Conservation (phyloP, 2,888 invertebrate genomes). For the Pseudolycoriella hygida region DNA sequence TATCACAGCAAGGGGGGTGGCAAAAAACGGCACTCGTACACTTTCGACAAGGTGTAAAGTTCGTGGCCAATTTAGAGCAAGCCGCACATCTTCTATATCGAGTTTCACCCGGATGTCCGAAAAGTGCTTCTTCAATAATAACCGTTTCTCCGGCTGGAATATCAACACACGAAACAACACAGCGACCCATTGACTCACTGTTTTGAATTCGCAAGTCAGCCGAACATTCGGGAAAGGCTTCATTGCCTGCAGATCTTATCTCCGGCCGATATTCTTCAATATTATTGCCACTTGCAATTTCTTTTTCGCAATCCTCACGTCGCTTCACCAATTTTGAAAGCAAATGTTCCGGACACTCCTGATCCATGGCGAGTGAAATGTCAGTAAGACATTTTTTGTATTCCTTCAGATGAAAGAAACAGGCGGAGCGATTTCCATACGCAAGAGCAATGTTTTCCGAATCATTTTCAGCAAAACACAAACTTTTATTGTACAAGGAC, state of each 20-base stretch:
- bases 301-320: not conserved
- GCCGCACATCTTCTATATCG: not conserved
- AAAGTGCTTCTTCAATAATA: not conserved
- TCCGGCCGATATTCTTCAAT: not conserved
- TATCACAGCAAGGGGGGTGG: not conserved
- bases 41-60: not conserved
- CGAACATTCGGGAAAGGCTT: not conserved
- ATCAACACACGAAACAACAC: too few relatives aligned
- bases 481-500: not conserved
- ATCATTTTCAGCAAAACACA: slow-evolving; percentile 3
- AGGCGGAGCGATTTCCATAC: not conserved
- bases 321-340: not conserved
- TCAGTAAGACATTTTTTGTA: slow-evolving; percentile 1
- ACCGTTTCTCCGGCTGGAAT: not conserved
- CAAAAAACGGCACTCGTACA: slow-evolving; percentile 1
- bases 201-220: not conserved
- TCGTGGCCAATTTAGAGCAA: not conserved
- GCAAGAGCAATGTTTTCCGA: not conserved
- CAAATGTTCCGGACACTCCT: not conserved
- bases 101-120: not conserved
- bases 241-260: not conserved
- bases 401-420: slow-evolving; percentile 1
- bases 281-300: not conserved
- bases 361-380: not conserved
- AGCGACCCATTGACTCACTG: not conserved